Percentiles rank a stretch among this genome's conserved stretches.
Evolutionary conservation across 2,888 invertebrate species (phyloP).

Genomic region (Netelia virgata): DNA sequence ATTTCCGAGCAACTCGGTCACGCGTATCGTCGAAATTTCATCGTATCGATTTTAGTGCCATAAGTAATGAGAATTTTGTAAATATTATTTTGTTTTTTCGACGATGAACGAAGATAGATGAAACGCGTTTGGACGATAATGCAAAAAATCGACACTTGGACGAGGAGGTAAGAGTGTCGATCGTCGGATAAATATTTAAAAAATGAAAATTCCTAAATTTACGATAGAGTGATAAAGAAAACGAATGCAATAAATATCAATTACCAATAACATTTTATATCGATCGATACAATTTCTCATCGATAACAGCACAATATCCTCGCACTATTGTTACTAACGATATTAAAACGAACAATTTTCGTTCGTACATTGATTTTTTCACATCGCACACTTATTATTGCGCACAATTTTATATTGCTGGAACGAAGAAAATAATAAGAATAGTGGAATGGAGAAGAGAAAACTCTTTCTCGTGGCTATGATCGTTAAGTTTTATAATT

Average conservation of each 20-base stretch:
- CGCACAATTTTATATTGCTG: slow-evolving; percentile 30
- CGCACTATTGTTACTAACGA: background rate
- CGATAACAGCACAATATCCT: slow-evolving; percentile 44
- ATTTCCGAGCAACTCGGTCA: slow-evolving; percentile 4
- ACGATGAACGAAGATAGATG: background rate
- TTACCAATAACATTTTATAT: slow-evolving; percentile 37
- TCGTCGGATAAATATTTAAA: background rate
- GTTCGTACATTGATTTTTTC: slow-evolving; percentile 27
- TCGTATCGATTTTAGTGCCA: slow-evolving; percentile 52
- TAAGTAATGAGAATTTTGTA: slow-evolving; percentile 59
- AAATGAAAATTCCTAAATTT: background rate
- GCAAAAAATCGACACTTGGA: slow-evolving; percentile 10
- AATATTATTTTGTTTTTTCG: slow-evolving; percentile 53
- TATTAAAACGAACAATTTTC: slow-evolving; percentile 11
- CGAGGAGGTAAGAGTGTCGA: slow-evolving; percentile 11
- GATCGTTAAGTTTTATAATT: slow-evolving; percentile 19
- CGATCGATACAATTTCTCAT: slow-evolving; percentile 14
- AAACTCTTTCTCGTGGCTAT: slow-evolving; percentile 19
- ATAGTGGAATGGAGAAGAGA: background rate
- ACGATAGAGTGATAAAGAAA: background rate
- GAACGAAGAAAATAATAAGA: slow-evolving; percentile 18
- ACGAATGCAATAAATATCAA: slow-evolving; percentile 25
- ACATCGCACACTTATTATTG: slow-evolving; percentile 19
- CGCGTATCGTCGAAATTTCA: background rate
- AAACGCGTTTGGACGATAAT: background rate